Percentiles rank a stretch among this genome's conserved stretches.
phyloP scores from a whole-genome alignment of 2,888 invertebrate genomes.

The Hydroisotoma schaefferi region DNA sequence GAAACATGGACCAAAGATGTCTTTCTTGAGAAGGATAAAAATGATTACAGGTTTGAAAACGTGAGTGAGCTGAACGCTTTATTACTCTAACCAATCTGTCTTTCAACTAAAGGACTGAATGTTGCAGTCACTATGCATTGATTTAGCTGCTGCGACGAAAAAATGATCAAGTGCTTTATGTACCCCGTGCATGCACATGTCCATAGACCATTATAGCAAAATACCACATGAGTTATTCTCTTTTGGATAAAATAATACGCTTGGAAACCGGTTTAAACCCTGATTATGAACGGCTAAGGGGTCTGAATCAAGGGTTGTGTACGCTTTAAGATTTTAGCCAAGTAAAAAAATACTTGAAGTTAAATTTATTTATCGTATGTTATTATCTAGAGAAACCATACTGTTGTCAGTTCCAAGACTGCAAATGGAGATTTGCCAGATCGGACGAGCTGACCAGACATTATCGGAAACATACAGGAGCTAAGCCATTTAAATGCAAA shows the following conservation, averaged over 20 bases:
- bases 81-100: conserved; percentile 18
- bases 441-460: conserved; percentile 60
- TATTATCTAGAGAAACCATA: conserved; percentile 56
- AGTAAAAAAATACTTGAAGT: too few relatives aligned
- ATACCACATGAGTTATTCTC: too few relatives aligned
- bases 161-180: conserved; percentile 5
- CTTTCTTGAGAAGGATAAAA: conserved; percentile 16
- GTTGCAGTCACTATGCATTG: neutral
- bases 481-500: conserved; percentile 60
- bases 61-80: conserved; percentile 28
- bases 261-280: too few relatives aligned
- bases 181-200: neutral
- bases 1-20: conserved; percentile 2
- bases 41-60: conserved; percentile 30
- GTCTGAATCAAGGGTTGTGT: too few relatives aligned
- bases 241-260: too few relatives aligned
- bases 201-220: too few relatives aligned
- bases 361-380: too few relatives aligned
- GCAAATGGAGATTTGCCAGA: conserved; percentile 60
- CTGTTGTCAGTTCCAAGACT: conserved; percentile 58
- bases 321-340: too few relatives aligned
- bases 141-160: neutral
- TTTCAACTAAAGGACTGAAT: too few relatives aligned
- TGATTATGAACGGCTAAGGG: too few relatives aligned
- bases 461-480: conserved; percentile 60